A percentile compares a stretch with the other conserved stretches of the same genome.
phyloP scores from a whole-genome alignment of 2,113 vertebrate genomes.

The Empidonax traillii region DNA sequence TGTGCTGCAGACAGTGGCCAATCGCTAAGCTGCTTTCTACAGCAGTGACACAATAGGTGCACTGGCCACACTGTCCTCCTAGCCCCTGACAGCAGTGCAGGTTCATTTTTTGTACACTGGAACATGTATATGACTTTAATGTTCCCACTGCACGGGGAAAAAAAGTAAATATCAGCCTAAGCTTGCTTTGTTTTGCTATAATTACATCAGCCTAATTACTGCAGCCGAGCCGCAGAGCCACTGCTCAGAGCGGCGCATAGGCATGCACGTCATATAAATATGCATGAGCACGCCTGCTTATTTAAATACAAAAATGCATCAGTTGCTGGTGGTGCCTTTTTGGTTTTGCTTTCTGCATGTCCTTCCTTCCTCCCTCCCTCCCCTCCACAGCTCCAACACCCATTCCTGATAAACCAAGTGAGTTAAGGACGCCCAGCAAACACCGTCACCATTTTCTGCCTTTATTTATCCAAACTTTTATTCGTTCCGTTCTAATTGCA shows the following conservation, averaged over 20 bases:
- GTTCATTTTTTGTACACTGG: constrained; percentile 72
- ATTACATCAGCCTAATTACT: constrained; percentile 78
- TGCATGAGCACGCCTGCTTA: constrained; percentile 70
- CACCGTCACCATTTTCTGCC: constrained; percentile 18
- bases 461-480: constrained; percentile 34
- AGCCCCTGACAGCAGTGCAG: constrained; percentile 73
- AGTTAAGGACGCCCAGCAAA: constrained; percentile 5
- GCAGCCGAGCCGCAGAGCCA: constrained; percentile 47
- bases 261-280: constrained; percentile 72
- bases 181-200: constrained; percentile 69
- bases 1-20: constrained; percentile 81
- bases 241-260: constrained; percentile 52
- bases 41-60: constrained; percentile 84
- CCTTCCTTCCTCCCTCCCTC: background rate
- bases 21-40: constrained; percentile 77
- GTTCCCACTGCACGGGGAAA: constrained; percentile 50
- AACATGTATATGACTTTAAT: constrained; percentile 75
- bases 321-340: constrained; percentile 52
- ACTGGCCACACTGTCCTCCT: constrained; percentile 78
- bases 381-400: background rate
- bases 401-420: constrained; percentile 7
- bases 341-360: constrained; percentile 10
- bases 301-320: constrained; percentile 75
- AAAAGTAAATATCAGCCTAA: constrained; percentile 13
- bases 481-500: background rate